These are phyloP conservation scores for Mechanitis messenoides DNA, from an alignment of 2,888 invertebrate species.

Conservation along the genomic window DNA sequence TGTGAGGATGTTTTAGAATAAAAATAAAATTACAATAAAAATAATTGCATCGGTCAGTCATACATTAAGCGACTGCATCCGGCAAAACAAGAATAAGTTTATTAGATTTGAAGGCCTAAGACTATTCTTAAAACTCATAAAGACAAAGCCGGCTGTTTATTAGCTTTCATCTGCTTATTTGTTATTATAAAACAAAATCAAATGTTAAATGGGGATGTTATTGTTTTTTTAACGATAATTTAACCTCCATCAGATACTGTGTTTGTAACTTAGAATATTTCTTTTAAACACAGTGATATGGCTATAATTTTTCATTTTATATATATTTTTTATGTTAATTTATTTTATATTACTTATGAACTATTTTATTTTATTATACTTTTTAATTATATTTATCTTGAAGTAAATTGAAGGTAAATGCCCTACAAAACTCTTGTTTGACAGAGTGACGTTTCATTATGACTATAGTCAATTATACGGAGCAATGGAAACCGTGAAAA, in stretches of 20 bases:
- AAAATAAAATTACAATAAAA: conserved; percentile 10
- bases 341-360: too few species aligned
- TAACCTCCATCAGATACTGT: not conserved
- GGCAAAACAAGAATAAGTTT: conserved; percentile 35
- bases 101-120: conserved; percentile 38
- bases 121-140: conserved; percentile 39
- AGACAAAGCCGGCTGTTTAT: conserved; percentile 32
- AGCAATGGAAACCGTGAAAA: conserved; percentile 34
- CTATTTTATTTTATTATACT: not conserved
- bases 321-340: too few species aligned
- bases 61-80: conserved; percentile 16
- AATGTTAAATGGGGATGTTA: conserved; percentile 27
- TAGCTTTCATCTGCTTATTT: conserved; percentile 38
- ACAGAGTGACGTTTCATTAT: conserved; percentile 53
- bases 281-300: too few species aligned
- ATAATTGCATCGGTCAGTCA: conserved; percentile 15
- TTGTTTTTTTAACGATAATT: conserved; percentile 20
- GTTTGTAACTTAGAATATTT: not conserved
- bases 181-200: conserved; percentile 34
- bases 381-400: conserved; percentile 8
- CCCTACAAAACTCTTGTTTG: conserved; percentile 18
- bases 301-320: too few species aligned
- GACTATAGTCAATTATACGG: conserved; percentile 50
- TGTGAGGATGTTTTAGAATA: not conserved
- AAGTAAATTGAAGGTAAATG: conserved; percentile 19